Base-by-base conservation (phyloP, 2,888 invertebrate genomes). In the Shargacucullia verbasci region DNA sequence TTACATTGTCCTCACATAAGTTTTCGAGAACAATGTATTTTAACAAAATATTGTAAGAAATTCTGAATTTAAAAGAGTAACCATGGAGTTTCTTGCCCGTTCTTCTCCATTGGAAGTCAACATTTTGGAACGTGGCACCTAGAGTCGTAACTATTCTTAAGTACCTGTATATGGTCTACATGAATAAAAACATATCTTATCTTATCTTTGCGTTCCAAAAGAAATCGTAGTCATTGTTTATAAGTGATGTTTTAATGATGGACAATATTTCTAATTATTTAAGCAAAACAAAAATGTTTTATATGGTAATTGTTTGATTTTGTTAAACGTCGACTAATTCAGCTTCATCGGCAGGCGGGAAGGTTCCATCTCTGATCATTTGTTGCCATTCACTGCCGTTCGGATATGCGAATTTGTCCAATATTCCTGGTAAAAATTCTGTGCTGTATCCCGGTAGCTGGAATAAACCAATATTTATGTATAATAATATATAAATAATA, bases 401-500 rank as follows among this genome's bases (percentile, higher is more conserved):
- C 0, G 98, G 98, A 86, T 97, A 98, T 54, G 95, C 94, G 83
- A 95, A 98, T 72, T 96, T 95, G 31, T 94, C 90, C 33, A 98
- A 81, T 0, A 97, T 95, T 43, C 95, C 95, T 1, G 95, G 94
- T 75, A 96, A 96, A 78, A 98, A 95, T 82, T 97, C 95, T 0
- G 97, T 97, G 75, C 97, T 97, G 91, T 98, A 98, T 0, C 98
- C 98, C 0, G 97, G 95, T 12, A 89, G 82, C 95, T 96, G 87
- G 59, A 94, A 95, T 43, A 63, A 48, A 53, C 38, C 15, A 46
- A 46, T n/a, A 41, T 10, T 4, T 29, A 3, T 20, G 4, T 20
- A n/a, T n/a, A n/a, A n/a, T n/a, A n/a, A n/a, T n/a, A n/a, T 20
- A 20, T 20, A 20, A 20, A 20, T 29, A n/a, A 29, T 29, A 9